Base-by-base conservation (phyloP, 2,113 vertebrate genomes). In the Phainopepla nitens region DNA sequence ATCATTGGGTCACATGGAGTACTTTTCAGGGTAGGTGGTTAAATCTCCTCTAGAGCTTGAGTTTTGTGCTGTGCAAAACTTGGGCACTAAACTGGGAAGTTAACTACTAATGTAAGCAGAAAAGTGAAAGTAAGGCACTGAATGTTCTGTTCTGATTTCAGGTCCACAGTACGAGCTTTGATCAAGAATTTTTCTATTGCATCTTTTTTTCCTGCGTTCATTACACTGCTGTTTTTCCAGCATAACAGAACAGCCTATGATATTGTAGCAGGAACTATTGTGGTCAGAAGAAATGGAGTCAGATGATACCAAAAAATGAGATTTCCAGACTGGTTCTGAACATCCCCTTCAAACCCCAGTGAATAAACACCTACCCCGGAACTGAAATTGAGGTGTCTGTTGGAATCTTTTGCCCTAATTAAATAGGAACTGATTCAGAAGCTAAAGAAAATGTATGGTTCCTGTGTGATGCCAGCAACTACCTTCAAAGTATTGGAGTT, bases 151-250 rank as follows among this genome's bases (percentile, higher is more conserved):
- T 97, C 64, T 97, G 77, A 44, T 98, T 97, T 60, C 95, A 99
- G 99, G 96, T 99, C 99, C 27, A 98, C 99, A 23, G 98, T 99
- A 89, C 98, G 99, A 97, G 99, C 99, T 64, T 95, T 99, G 96
- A 99, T 99, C 97, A 99, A 99, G 98, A 99, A 99, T 98, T 99
- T 99, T 97, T 99, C 99, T 95, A 99, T 99, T 84, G 99, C 99
- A 54, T 99, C 99, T 58, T 99, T 99, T 96, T 99, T 99, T 83
- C 99, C 99, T 56, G 98, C 99, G 9, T 99, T 99, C 97, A 99
- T 99, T 97, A 99, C 99, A 1, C 97, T 99, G 81, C 98, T 99
- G 92, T 99, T 99, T 97, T 99, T 99, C 97, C 99, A 99, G 95
- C 99, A 99, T 94, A 99, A 99, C 98, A 98, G 99, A 98, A 99